Evolutionary conservation across 2,888 invertebrate genomes (phyloP).

Genomic region (Drymonia ruficornis): DNA sequence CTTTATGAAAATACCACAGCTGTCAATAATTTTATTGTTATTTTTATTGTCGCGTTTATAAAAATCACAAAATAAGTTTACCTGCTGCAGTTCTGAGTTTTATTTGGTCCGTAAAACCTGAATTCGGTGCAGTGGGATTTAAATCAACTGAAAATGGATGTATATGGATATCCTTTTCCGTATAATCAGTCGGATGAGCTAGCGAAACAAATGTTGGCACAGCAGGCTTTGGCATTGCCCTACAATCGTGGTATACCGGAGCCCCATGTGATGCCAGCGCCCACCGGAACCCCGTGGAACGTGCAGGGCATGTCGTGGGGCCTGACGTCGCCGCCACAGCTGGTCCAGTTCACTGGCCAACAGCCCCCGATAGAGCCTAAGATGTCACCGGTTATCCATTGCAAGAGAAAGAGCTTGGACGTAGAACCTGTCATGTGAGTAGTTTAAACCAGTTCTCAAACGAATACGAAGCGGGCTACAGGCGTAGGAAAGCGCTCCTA

Average conservation of each 20-base stretch:
- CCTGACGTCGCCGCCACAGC: conserved; percentile 65
- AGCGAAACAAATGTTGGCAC: conserved; percentile 70
- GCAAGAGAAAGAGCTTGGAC: conserved; percentile 76
- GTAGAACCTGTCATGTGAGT: conserved; percentile 81
- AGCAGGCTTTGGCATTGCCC: conserved; percentile 61
- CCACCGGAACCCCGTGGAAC: conserved; percentile 80
- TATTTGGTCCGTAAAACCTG: conserved; percentile 13
- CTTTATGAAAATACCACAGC: conserved; percentile 16
- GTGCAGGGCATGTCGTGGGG: conserved; percentile 83
- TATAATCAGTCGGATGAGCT: conserved; percentile 70
- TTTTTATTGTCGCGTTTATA: conserved; percentile 17
- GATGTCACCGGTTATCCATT: conserved; percentile 58
- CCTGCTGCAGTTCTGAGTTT: conserved; percentile 10
- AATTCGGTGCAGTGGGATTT: conserved; percentile 10
- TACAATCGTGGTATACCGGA: conserved; percentile 51
- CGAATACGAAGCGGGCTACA: too few species aligned
- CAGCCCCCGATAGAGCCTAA: conserved; percentile 51
- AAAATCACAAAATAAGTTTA: conserved; percentile 13
- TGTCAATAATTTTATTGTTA: conserved; percentile 30
- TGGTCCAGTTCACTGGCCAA: conserved; percentile 79
- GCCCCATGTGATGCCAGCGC: conserved; percentile 69
- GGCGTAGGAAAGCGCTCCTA: too few species aligned
- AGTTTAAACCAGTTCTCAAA: conserved; percentile 1
- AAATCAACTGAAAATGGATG: conserved; percentile 57
- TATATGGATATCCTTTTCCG: conserved; percentile 68